Conservation (phyloP, 2,888 invertebrate species). For the Operophtera brumata region DNA sequence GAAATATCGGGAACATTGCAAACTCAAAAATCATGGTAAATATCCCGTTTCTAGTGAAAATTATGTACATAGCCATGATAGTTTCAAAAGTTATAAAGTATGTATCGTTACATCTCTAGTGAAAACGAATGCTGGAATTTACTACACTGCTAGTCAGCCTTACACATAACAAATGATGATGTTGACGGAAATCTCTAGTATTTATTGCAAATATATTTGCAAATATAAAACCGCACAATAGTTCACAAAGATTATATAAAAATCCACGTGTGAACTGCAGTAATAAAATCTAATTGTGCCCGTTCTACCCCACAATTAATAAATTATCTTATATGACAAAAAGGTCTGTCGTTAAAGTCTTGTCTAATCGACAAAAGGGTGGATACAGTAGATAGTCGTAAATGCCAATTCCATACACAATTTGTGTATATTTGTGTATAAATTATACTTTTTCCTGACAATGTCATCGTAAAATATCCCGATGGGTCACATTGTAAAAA, state of each 20-base stretch:
- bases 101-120: no score
- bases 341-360: conserved; percentile 16
- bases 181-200: no score
- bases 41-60: no score
- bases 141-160: no score
- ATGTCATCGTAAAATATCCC: conserved; percentile 47
- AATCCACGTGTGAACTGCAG: conserved; percentile 16
- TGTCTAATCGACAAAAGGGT: conserved; percentile 25
- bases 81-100: no score
- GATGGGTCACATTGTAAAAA: conserved; percentile 46
- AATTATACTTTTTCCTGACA: conserved; percentile 38
- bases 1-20: no score
- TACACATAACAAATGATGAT: no score
- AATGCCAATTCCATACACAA: conserved; percentile 25
- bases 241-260: neutral
- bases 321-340: conserved; percentile 20
- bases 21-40: no score
- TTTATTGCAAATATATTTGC: no score
- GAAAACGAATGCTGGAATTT: no score
- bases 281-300: conserved; percentile 2
- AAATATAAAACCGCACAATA: no score
- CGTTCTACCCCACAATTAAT: conserved; percentile 18
- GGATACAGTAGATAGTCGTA: conserved; percentile 31
- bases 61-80: no score
- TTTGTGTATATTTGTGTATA: conserved; percentile 29